Percentiles rank a stretch among this genome's conserved stretches.
These are phyloP conservation scores for Volucella inflata DNA, from an alignment of 2,888 invertebrate genomes.

Conservation along the genomic window DNA sequence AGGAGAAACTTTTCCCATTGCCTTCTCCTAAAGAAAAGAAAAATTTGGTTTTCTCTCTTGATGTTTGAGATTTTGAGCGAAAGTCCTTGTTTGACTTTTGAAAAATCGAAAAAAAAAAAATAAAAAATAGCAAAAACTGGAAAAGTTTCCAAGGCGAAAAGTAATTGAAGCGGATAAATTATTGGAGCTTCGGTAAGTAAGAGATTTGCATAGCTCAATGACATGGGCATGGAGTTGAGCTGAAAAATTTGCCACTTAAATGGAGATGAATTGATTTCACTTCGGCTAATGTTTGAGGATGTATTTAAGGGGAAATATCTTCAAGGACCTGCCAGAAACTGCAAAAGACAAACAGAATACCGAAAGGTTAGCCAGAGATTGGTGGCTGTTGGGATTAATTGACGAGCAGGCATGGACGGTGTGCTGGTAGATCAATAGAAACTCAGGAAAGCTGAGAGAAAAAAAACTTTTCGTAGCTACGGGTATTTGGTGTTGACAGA, in stretches of 20 bases:
- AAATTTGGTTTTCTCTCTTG: conserved; percentile 32
- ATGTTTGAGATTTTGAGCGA: conserved; percentile 38
- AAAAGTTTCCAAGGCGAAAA: conserved; percentile 25
- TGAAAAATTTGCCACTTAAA: conserved; percentile 46
- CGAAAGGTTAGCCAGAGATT: no score
- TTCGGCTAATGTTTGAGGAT: conserved; percentile 5
- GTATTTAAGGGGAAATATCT: no score
- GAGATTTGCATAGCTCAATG: neutral
- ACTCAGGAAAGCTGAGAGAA: no score
- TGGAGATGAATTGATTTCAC: conserved; percentile 46
- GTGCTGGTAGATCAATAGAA: no score
- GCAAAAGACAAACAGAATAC: no score
- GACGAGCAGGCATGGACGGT: no score
- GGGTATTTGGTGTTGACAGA: no score
- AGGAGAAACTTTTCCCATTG: conserved; percentile 59
- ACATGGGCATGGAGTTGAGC: conserved; percentile 1
- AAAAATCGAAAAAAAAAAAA: conserved; percentile 26
- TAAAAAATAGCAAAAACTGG: no score
- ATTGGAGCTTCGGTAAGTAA: conserved; percentile 17
- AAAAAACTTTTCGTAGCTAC: no score
- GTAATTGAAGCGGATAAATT: conserved; percentile 70
- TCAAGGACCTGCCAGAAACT: no score
- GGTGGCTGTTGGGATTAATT: no score
- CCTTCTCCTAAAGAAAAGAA: conserved; percentile 4
- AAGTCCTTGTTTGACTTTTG: conserved; percentile 70